Evolutionary conservation across 1,140 invertebrate species (phyloP).

Genomic region (Pygmarrhopalites habei): DNA sequence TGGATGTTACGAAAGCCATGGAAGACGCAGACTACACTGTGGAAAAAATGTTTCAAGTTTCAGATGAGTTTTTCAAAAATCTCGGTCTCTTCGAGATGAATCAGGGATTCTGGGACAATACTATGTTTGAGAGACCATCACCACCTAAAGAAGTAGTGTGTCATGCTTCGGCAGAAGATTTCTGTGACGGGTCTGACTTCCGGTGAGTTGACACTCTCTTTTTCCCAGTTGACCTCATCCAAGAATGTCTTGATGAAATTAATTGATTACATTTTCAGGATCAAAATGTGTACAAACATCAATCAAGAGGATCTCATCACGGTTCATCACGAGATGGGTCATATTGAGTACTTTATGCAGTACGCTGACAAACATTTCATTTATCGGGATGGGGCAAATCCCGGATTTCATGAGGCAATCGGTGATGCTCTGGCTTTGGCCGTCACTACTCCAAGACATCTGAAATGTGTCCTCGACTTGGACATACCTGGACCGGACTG

Average conservation of each 20-base stretch:
- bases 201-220: too few species aligned
- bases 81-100: conserved; percentile 77
- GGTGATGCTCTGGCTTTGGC: conserved; percentile 64
- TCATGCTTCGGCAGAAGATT: conserved; percentile 47
- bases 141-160: conserved; percentile 59
- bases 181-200: conserved; percentile 45
- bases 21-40: conserved; percentile 54
- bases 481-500: conserved; percentile 49
- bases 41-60: conserved; percentile 68
- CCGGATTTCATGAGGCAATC: conserved; percentile 50
- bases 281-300: conserved; percentile 53
- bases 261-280: conserved; percentile 42
- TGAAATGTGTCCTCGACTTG: conserved; percentile 53
- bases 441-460: conserved; percentile 70
- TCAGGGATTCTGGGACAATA: conserved; percentile 67
- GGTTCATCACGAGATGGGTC: conserved; percentile 50
- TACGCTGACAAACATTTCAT: conserved; percentile 45
- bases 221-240: too few species aligned
- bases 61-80: conserved; percentile 80
- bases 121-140: conserved; percentile 72
- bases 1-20: conserved; percentile 47
- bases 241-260: too few species aligned
- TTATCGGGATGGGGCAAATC: conserved; percentile 47
- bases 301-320: conserved; percentile 47
- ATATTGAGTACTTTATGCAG: conserved; percentile 48